A percentile compares a stretch with the other conserved stretches of the same genome.
These are phyloP conservation scores for Chionoecetes opilio DNA, from an alignment of 1,140 invertebrate species.

Conservation along the genomic window DNA sequence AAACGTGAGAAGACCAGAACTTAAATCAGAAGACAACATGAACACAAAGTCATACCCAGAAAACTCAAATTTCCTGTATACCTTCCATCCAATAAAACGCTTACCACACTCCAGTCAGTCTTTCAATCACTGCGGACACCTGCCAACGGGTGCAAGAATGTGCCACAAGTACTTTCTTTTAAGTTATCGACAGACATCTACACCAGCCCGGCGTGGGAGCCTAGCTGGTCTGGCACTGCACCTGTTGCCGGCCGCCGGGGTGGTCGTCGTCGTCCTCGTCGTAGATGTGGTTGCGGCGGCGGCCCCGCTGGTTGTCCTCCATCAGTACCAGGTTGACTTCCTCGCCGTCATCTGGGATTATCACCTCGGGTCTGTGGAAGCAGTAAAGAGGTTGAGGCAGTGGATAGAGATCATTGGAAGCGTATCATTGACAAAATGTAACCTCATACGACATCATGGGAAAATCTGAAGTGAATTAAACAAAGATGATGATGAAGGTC, in stretches of 20 bases:
- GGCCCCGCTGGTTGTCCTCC: conserved; percentile 88
- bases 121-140: neutral
- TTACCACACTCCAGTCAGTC: neutral
- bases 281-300: conserved; percentile 84
- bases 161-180: neutral
- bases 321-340: conserved; percentile 90
- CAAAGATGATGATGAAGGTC: neutral
- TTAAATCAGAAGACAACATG: conserved; percentile 5
- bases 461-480: no score
- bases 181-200: neutral
- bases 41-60: neutral
- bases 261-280: conserved; percentile 93
- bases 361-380: conserved; percentile 86
- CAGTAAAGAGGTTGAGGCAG: neutral
- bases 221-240: conserved; percentile 96
- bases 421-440: no score
- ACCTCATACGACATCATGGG: no score
- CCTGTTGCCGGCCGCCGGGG: conserved; percentile 87
- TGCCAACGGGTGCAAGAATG: neutral
- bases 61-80: conserved; percentile 5
- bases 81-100: neutral
- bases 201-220: neutral
- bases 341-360: conserved; percentile 93
- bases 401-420: no score
- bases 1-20: neutral